These are phyloP conservation scores for Anguilla megastoma DNA, from an alignment of 2,797 vertebrate genomes.

Conservation along the genomic window DNA sequence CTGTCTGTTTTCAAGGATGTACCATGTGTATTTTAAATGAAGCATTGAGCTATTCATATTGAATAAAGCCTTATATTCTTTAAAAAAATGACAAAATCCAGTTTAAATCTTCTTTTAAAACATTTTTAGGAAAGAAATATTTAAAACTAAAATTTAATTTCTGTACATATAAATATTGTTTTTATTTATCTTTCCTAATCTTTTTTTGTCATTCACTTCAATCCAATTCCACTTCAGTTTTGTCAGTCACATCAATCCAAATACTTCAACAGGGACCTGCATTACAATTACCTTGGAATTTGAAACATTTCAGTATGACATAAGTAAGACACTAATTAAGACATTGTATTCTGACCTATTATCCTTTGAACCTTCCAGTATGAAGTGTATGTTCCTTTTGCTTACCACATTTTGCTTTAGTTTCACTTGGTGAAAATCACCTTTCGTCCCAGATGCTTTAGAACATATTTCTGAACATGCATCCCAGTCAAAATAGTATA, in stretches of 20 bases:
- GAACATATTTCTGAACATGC: not conserved
- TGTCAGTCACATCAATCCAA: not conserved
- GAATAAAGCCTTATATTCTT: not conserved
- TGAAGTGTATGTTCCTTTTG: not conserved
- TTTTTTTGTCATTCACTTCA: not conserved
- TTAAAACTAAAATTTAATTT: not conserved
- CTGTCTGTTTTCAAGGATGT: constrained; percentile 12
- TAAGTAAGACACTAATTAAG: not conserved
- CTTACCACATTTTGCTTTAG: not conserved
- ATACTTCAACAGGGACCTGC: not conserved
- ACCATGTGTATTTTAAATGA: not conserved
- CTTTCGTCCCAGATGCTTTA: not conserved
- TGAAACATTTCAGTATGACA: not conserved
- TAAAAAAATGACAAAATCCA: not conserved
- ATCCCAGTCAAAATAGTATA: too few species aligned
- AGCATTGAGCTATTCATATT: not conserved
- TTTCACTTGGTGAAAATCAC: not conserved
- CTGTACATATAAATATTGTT: not conserved
- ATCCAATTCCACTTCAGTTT: not conserved
- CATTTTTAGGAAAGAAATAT: not conserved
- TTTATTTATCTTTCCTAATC: not conserved
- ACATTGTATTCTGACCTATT: not conserved
- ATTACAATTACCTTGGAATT: not conserved
- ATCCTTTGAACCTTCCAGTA: not conserved
- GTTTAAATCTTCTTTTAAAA: not conserved